Evolutionary conservation across 2,888 invertebrate genomes (phyloP).

Genomic region (Eristalinus sepulchralis): DNA sequence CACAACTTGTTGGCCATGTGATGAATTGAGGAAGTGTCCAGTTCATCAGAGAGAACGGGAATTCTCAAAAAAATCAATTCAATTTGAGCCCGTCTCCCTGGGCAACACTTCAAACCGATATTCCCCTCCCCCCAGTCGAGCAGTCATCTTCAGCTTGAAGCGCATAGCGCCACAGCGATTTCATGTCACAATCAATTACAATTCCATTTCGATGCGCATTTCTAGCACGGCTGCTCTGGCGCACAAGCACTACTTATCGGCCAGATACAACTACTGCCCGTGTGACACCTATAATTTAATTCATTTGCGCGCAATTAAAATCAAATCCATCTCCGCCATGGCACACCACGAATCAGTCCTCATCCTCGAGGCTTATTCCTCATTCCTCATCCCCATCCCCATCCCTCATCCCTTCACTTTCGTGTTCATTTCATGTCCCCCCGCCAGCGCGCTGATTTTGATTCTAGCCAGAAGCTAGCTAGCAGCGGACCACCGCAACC

Average conservation of each 20-base stretch:
- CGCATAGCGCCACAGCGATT: slow-evolving; percentile 62
- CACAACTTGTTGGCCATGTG: not conserved
- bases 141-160: slow-evolving; percentile 1
- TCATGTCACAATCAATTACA: slow-evolving; percentile 70
- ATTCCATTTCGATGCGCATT: slow-evolving; percentile 54
- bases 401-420: not conserved
- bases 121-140: slow-evolving; percentile 26
- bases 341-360: slow-evolving; percentile 31
- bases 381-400: not conserved
- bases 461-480: slow-evolving; percentile 47
- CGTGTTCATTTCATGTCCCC: too few species aligned
- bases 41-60: too few species aligned
- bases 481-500: slow-evolving; percentile 38
- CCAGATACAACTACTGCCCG: slow-evolving; percentile 1
- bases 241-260: not conserved
- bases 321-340: slow-evolving; percentile 61
- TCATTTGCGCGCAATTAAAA: slow-evolving; percentile 71
- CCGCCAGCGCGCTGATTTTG: too few species aligned
- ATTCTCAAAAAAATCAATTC: too few species aligned
- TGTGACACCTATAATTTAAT: slow-evolving; percentile 69
- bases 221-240: slow-evolving; percentile 3
- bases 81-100: too few species aligned
- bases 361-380: not conserved
- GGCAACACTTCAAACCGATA: slow-evolving; percentile 31
- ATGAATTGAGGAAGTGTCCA: not conserved